These are phyloP conservation scores for Ageneiosus marmoratus DNA, from an alignment of 2,113 vertebrate species.

Conservation along the genomic window DNA sequence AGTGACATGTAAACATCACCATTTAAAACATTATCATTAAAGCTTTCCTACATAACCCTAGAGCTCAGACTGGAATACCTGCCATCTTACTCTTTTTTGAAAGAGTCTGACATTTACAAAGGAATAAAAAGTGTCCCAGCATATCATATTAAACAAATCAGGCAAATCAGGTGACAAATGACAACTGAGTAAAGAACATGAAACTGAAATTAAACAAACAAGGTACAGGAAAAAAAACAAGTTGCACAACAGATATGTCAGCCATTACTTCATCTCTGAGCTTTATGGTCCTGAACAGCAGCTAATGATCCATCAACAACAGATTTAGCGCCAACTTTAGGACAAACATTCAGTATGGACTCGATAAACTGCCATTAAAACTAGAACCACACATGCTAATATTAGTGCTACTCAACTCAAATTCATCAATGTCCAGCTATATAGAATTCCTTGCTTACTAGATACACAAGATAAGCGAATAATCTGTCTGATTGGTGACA, in stretches of 20 bases:
- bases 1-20: slow-evolving; percentile 4
- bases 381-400: no score
- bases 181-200: background rate
- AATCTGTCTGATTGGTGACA: background rate
- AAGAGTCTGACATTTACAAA: background rate
- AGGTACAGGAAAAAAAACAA: background rate
- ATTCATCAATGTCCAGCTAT: background rate
- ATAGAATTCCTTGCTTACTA: background rate
- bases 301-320: background rate
- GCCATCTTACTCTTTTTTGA: background rate
- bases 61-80: background rate
- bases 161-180: background rate
- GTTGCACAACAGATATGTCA: slow-evolving; percentile 6
- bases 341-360: background rate
- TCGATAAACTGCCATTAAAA: background rate
- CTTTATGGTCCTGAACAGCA: background rate
- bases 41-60: background rate
- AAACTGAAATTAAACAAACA: background rate
- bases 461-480: background rate
- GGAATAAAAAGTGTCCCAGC: background rate
- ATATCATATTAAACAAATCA: background rate
- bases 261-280: background rate
- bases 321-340: background rate
- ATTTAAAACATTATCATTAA: background rate
- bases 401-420: background rate